These are phyloP conservation scores for Schrankia costaestrigalis DNA, from an alignment of 2,888 invertebrate genomes.

Conservation along the genomic window DNA sequence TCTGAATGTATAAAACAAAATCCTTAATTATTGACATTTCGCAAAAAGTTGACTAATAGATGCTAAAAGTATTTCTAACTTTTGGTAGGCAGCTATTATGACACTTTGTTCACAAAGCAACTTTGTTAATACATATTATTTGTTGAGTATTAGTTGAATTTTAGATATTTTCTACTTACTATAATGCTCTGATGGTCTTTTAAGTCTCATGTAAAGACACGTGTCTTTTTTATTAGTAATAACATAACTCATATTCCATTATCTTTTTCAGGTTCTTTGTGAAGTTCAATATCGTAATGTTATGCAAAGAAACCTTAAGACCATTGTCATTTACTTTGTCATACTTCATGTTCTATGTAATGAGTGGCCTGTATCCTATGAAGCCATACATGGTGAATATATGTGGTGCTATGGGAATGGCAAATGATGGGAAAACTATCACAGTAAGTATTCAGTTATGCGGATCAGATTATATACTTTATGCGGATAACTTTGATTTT, in stretches of 20 bases:
- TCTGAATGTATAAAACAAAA: neutral
- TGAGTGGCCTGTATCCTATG: constrained; percentile 73
- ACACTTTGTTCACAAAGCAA: too few relatives aligned
- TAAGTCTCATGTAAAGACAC: too few relatives aligned
- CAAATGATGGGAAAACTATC: constrained; percentile 55
- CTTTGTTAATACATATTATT: too few relatives aligned
- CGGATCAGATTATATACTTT: too few relatives aligned
- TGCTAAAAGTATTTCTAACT: too few relatives aligned
- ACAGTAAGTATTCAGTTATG: constrained; percentile 53
- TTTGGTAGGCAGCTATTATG: too few relatives aligned
- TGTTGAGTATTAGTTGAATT: too few relatives aligned
- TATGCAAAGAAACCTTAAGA: constrained; percentile 72
- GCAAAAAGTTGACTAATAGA: too few relatives aligned
- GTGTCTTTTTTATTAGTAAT: neutral
- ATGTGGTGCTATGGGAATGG: constrained; percentile 70
- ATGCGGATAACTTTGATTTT: too few relatives aligned
- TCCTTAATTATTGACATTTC: too few relatives aligned
- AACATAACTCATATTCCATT: neutral
- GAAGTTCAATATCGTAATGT: constrained; percentile 64
- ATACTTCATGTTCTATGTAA: constrained; percentile 76
- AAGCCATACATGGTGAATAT: constrained; percentile 79
- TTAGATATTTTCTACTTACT: too few relatives aligned
- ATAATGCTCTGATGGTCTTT: too few relatives aligned
- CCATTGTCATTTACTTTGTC: constrained; percentile 68
- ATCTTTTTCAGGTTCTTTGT: constrained; percentile 45